Evolutionary conservation across 2,888 invertebrate genomes (phyloP), one percentile per base, ranked within the genome.

Genomic region (Drosophila monieri): DNA sequence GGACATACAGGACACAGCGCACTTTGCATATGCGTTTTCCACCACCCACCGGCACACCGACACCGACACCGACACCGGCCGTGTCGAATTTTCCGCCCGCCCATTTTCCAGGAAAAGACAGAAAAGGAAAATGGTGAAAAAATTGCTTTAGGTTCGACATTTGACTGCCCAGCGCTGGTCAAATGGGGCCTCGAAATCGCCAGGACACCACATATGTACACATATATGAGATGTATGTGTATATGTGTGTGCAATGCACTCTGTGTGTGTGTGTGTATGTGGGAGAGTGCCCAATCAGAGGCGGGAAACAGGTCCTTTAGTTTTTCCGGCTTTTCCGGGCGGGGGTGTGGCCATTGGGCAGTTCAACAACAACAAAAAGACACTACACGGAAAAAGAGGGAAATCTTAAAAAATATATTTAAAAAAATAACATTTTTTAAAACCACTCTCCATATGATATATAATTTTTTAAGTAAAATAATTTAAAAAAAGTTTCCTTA

Each of bases 111-210:
- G 49, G 35, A 44, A 59, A 44, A 51, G 43, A 44, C 44, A 44
- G 44, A 53, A 18, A 12, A 8, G 30, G 25, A 9, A 6, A 15
- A 61, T 41, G 51, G 46, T 18, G 55, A 57, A 68, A 76, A 77
- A 76, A 69, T 74, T 72, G 43, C 65, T 66, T 77, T 80, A 76
- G 83, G 83, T 80, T 80, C 80, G 83, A 80, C 80, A 77, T 83
- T 80, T 80, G 80, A 80, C 77, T 78, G 78, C 75, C 55, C 70
- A 65, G 74, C 49, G 74, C 54, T 25, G 68, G 69, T 57, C 77
- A 60, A 60, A 52, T 18, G 73, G 64, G 49, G 53, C 71, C 60
- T 61, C 58, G 35, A 76, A 58, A 52, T 54, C 75, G 21, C 61
- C 64, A 39, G 41, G 53, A 56, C 56, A 61, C 32, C 21, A 37